Evolutionary conservation across 2,113 vertebrate species (phyloP).

Genomic region (Paradoxurus hermaphroditus): DNA sequence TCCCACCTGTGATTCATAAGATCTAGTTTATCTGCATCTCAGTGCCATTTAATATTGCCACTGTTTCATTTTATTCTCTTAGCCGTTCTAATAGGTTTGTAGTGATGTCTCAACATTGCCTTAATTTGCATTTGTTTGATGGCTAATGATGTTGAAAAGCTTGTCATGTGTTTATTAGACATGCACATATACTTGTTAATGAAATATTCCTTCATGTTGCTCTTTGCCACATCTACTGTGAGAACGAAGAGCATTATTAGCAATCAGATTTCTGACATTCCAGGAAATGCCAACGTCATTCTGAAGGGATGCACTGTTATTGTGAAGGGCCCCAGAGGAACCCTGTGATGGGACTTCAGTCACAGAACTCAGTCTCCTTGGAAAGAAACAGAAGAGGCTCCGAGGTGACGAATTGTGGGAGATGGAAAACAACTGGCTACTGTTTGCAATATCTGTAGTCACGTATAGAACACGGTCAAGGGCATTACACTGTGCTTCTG

Average conservation of each 20-base stretch:
- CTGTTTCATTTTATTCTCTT: neutral
- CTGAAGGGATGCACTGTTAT: neutral
- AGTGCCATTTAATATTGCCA: neutral
- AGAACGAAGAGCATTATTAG: neutral
- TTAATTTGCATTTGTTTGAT: neutral
- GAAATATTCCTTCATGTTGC: neutral
- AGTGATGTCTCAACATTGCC: neutral
- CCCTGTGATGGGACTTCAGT: neutral
- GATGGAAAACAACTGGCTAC: neutral
- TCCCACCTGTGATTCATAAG: neutral
- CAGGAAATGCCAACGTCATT: neutral
- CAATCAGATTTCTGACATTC: neutral
- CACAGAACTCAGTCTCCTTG: neutral
- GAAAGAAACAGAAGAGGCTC: neutral
- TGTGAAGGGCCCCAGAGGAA: neutral
- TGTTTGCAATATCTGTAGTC: neutral
- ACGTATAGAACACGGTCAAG: neutral
- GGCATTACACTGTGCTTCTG: neutral
- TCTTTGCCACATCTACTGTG: neutral
- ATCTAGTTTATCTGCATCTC: neutral
- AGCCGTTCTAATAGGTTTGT: neutral
- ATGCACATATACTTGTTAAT: neutral
- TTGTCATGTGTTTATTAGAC: neutral
- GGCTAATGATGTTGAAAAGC: neutral
- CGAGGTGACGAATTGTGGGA: neutral